phyloP scores from a whole-genome alignment of 2,888 invertebrate species.

The Scaptomyza cyrtandrae region DNA sequence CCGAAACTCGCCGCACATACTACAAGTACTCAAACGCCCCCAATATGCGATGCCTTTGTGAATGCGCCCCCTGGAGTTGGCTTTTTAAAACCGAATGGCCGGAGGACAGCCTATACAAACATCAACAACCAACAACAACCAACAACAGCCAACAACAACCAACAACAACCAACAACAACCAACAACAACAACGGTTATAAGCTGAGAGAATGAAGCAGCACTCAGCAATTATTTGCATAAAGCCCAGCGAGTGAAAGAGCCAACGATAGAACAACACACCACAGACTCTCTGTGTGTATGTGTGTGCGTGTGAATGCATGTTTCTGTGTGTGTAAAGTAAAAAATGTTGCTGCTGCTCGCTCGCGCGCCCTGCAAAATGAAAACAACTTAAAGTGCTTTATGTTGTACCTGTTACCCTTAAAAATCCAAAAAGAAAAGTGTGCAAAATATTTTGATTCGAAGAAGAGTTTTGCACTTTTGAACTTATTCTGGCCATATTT shows the following conservation, averaged over 20 bases:
- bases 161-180: background rate
- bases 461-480: too few relatives aligned
- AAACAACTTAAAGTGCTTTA: conserved; percentile 31
- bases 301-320: conserved; percentile 4
- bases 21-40: background rate
- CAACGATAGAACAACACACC: background rate
- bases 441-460: too few relatives aligned
- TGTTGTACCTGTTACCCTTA: background rate
- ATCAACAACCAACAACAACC: conserved; percentile 19
- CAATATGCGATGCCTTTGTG: conserved; percentile 9
- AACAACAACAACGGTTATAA: conserved; percentile 49
- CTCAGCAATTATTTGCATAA: conserved; percentile 76
- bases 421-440: conserved; percentile 17
- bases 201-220: conserved; percentile 49
- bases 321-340: background rate
- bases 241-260: conserved; percentile 40
- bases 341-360: conserved; percentile 14
- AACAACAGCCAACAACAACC: background rate
- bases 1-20: background rate
- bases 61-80: conserved; percentile 23
- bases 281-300: conserved; percentile 13
- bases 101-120: conserved; percentile 58
- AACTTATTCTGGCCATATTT: too few relatives aligned
- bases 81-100: conserved; percentile 53
- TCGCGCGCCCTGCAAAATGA: conserved; percentile 1